A percentile compares a stretch with the other conserved stretches of the same genome.
phyloP scores from a whole-genome alignment of 2,797 vertebrate species.

The Zenarchopterus dispar region DNA sequence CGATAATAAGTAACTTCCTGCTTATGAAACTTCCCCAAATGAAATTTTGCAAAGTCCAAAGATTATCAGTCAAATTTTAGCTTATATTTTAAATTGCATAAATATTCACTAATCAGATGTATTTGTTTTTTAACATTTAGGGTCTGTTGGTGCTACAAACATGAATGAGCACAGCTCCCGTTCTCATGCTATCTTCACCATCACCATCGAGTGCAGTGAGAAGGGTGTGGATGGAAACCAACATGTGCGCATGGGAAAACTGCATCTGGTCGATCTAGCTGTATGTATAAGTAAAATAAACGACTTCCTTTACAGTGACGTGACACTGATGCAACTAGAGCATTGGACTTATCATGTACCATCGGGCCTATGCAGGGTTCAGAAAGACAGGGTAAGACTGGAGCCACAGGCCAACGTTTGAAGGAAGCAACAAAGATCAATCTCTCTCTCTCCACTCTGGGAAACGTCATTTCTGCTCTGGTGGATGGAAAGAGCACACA shows the following conservation, averaged over 20 bases:
- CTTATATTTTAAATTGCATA: background rate
- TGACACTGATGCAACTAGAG: background rate
- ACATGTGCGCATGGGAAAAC: constrained; percentile 97
- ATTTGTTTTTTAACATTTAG: constrained; percentile 59
- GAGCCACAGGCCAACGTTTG: constrained; percentile 95
- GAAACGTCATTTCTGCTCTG: constrained; percentile 98
- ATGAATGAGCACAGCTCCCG: constrained; percentile 99
- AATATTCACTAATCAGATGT: background rate
- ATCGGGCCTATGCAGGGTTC: constrained; percentile 84
- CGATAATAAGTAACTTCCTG: too few species aligned
- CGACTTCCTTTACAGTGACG: background rate
- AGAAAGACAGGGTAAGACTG: constrained; percentile 97
- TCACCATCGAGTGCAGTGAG: constrained; percentile 98
- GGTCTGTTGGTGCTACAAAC: constrained; percentile 97
- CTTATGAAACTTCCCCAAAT: too few species aligned
- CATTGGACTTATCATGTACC: accelerated
- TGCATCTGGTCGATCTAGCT: constrained; percentile 96
- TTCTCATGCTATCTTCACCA: constrained; percentile 98
- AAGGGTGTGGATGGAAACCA: constrained; percentile 96
- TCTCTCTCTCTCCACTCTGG: constrained; percentile 95
- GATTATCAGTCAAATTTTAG: too few species aligned
- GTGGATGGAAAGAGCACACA: constrained; percentile 99
- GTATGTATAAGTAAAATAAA: constrained; percentile 76
- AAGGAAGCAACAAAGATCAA: constrained; percentile 99
- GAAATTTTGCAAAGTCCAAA: too few species aligned